A percentile compares a stretch with the other conserved stretches of the same genome.
phyloP scores from a whole-genome alignment of 1,140 invertebrate species.

The Dryas iulia region DNA sequence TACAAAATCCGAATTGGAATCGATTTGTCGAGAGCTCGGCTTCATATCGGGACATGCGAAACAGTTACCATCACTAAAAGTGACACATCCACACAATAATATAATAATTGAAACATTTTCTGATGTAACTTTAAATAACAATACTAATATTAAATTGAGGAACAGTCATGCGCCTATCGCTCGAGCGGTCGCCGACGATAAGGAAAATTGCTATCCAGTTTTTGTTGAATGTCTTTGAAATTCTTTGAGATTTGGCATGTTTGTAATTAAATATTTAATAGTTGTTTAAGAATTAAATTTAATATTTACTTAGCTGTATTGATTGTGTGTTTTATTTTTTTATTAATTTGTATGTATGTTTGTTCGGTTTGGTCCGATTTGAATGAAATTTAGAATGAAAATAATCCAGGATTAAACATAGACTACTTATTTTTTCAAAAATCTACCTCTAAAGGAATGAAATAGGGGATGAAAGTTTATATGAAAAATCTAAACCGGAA shows the following conservation, averaged over 20 bases:
- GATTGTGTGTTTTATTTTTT: background rate
- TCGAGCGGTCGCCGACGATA: slow-evolving; percentile 41
- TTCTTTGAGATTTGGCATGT: background rate
- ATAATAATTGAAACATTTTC: slow-evolving; percentile 54
- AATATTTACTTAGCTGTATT: background rate
- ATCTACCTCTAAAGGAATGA: no score
- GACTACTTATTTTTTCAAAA: no score
- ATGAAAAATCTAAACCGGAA: no score
- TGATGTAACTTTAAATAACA: slow-evolving; percentile 61
- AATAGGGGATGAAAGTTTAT: no score
- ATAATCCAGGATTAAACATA: no score
- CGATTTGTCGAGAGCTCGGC: slow-evolving; percentile 60
- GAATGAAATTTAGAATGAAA: no score
- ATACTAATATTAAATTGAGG: slow-evolving; percentile 59
- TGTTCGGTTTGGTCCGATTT: no score
- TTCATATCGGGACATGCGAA: slow-evolving; percentile 68
- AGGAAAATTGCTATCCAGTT: slow-evolving; percentile 60
- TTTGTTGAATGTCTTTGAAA: slow-evolving; percentile 65
- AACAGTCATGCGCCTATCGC: slow-evolving; percentile 59
- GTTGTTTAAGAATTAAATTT: background rate
- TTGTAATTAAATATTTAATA: background rate
- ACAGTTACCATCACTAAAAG: slow-evolving; percentile 41
- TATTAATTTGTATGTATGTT: no score
- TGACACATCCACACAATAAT: slow-evolving; percentile 45
- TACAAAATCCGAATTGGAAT: slow-evolving; percentile 62